Evolutionary conservation across 2,888 invertebrate genomes (phyloP), one percentile per base, ranked within the genome.

Genomic region (Lymantria dispar): DNA sequence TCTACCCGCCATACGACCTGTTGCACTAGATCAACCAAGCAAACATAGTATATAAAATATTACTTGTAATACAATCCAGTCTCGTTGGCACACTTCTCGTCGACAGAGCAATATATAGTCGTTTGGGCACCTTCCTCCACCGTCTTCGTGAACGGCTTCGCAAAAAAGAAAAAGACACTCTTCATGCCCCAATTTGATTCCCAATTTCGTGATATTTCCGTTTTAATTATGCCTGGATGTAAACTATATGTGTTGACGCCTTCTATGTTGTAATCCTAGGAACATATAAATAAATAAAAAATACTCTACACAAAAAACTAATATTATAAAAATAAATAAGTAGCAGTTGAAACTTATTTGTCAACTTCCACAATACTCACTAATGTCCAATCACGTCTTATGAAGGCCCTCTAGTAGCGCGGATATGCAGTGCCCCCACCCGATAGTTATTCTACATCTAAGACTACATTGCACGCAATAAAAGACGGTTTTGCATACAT

Each of bases 221-320:
- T 97, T 59, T 93, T 92, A 44, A 96, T 94, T 0, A 95, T 88
- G 0, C 96, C 96, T 0, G 96, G 96, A 74, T 96, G 96, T 0
- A 95, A 78, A 49, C 94, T 90, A 78, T 96, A 96, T 0, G 93
- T 93, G 36, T 92, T 94, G 0, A 96, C 92, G 1, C 92, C 93
- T 51, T 83, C 80, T 52, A 90, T 85, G 7, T 85, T 82, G 56
- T 87, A 61, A 56, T 82, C 85, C 90, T 90, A 38, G 1, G 5
- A 5, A 22, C 3, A 22, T 22, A 22, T 22, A 22, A 22, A 22
- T 22, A 22, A 2, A 22, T 22, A 22, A 22, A 22, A 22, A 22
- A 2, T 3, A 22, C 22, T 22, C 22, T 3, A 22, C 22, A 22
- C 3, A 22, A 5, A 22, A 22, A 22, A 22, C 22, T 22, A 22